phyloP scores from a whole-genome alignment of 2,888 invertebrate species.

The Graphium colonna region DNA sequence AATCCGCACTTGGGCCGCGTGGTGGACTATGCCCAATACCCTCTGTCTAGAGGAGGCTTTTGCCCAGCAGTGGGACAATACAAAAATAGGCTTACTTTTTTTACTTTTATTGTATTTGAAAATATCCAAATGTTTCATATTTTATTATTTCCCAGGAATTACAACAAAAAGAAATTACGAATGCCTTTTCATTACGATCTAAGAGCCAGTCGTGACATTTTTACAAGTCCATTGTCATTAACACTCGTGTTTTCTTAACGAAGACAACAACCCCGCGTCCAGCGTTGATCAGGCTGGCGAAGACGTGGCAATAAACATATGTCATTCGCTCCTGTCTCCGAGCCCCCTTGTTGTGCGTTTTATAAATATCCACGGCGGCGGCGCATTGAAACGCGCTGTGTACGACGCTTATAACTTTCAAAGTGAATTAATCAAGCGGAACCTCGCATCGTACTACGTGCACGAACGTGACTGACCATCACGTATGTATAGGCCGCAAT shows the following conservation, averaged over 20 bases:
- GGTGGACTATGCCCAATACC: too few species aligned
- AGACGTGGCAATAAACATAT: slow-evolving; percentile 20
- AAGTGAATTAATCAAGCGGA: slow-evolving; percentile 26
- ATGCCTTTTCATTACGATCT: too few species aligned
- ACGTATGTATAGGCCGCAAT: slow-evolving; percentile 8
- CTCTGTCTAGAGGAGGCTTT: too few species aligned
- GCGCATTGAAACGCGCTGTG: slow-evolving; percentile 19
- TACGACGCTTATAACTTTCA: slow-evolving; percentile 24
- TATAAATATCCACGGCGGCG: slow-evolving; percentile 19
- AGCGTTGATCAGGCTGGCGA: slow-evolving; percentile 14
- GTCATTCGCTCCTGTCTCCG: slow-evolving; percentile 16
- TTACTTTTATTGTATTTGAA: too few species aligned
- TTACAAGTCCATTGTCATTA: slow-evolving; percentile 7
- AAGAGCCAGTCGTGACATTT: too few species aligned
- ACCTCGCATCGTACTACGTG: slow-evolving; percentile 15
- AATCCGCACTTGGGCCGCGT: too few species aligned
- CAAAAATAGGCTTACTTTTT: too few species aligned
- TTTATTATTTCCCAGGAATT: too few species aligned
- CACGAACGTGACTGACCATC: slow-evolving; percentile 8
- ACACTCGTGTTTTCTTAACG: slow-evolving; percentile 12
- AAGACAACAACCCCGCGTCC: slow-evolving; percentile 18
- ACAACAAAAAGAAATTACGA: too few species aligned
- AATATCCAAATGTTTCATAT: too few species aligned
- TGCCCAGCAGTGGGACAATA: too few species aligned
- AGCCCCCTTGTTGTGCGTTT: slow-evolving; percentile 16